Evolutionary conservation across 2,888 invertebrate genomes (phyloP).

Genomic region (Cerastis rubricosa): DNA sequence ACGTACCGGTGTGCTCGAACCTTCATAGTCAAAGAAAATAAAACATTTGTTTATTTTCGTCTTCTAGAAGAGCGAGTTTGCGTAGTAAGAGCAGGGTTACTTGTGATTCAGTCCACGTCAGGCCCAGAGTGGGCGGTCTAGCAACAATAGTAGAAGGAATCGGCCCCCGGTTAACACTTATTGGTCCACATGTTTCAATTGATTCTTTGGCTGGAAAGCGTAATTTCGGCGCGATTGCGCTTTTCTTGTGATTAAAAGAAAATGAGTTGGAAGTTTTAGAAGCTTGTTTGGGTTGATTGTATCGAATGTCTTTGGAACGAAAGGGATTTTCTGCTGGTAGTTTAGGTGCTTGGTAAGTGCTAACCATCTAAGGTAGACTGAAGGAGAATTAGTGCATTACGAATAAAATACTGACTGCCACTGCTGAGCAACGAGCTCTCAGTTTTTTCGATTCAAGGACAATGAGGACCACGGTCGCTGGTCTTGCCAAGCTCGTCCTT

Average conservation of each 20-base stretch:
- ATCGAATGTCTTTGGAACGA: not conserved
- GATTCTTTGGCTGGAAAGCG: constrained; percentile 74
- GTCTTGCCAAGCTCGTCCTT: too few relatives aligned
- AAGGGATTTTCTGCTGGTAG: too few relatives aligned
- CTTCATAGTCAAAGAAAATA: not conserved
- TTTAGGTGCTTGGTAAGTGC: not conserved
- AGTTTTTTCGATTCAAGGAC: too few relatives aligned
- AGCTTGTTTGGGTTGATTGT: constrained; percentile 6
- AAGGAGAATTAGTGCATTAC: not conserved
- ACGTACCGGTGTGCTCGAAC: not conserved
- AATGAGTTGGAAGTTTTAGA: constrained; percentile 45
- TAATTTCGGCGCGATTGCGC: constrained; percentile 49
- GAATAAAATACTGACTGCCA: too few relatives aligned
- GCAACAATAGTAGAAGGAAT: constrained; percentile 83
- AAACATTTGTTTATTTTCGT: not conserved
- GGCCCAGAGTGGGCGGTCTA: constrained; percentile 79
- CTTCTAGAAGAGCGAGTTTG: constrained; percentile 53
- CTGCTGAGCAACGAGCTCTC: too few relatives aligned
- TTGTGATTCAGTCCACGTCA: constrained; percentile 81
- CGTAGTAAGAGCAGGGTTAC: constrained; percentile 70
- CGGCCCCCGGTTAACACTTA: constrained; percentile 85
- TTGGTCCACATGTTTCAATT: constrained; percentile 86
- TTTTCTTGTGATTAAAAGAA: constrained; percentile 64
- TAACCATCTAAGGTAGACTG: not conserved
- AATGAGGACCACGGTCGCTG: too few relatives aligned